Conservation (phyloP, 1,140 invertebrate species). For the Acromyrmex echinatior region DNA sequence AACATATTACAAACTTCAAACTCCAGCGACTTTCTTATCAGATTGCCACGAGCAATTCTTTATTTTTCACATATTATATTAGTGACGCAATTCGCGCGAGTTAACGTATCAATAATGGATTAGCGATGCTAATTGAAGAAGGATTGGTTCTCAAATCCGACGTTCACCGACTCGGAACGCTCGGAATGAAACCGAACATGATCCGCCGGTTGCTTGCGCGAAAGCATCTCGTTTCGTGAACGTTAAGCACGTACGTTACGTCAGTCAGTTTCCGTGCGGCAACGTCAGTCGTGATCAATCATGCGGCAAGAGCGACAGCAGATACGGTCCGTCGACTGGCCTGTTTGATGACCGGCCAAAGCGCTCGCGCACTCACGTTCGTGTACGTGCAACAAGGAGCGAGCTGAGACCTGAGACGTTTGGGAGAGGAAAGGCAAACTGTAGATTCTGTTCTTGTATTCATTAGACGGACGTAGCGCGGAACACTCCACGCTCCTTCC, state of each 20-base stretch:
- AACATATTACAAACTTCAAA: neutral
- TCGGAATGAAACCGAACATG: conserved; percentile 42
- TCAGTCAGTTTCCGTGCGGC: conserved; percentile 53
- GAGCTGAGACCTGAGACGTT: neutral
- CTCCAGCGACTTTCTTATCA: neutral
- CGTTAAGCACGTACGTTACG: conserved; percentile 50
- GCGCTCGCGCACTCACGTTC: conserved; percentile 10
- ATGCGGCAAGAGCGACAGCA: conserved; percentile 36
- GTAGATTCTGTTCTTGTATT: conserved; percentile 6
- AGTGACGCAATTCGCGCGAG: neutral
- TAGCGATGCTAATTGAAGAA: neutral
- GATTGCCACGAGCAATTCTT: neutral
- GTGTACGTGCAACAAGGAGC: conserved; percentile 7
- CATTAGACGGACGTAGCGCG: neutral
- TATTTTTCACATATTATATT: neutral
- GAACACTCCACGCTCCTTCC: neutral
- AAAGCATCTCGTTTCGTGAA: conserved; percentile 31
- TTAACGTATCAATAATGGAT: neutral
- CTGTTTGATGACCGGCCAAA: conserved; percentile 26
- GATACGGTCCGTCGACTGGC: conserved; percentile 45
- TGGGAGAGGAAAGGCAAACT: neutral
- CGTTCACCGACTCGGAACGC: neutral
- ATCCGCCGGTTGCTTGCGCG: conserved; percentile 10
- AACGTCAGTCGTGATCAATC: conserved; percentile 60
- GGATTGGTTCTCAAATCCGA: neutral